A percentile compares a stretch with the other conserved stretches of the same genome.
These are phyloP conservation scores for Metallyticus violacea DNA, from an alignment of 2,888 invertebrate species.

Conservation along the genomic window DNA sequence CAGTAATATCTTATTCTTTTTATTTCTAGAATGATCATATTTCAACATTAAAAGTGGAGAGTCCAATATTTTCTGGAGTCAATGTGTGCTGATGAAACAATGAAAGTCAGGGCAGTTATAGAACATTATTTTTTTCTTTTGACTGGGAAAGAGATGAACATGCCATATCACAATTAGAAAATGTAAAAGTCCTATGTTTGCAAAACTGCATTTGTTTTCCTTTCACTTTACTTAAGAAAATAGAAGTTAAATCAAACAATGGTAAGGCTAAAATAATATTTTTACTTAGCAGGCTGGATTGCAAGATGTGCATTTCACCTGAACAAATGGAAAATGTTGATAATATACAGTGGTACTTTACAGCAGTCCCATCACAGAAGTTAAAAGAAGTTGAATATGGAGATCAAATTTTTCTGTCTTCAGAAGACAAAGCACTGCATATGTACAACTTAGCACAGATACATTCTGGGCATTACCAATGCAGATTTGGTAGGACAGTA, in stretches of 20 bases:
- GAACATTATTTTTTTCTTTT: too few relatives aligned
- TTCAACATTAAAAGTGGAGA: too few relatives aligned
- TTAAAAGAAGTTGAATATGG: conserved; percentile 37
- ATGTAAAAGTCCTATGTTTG: too few relatives aligned
- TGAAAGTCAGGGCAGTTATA: too few relatives aligned
- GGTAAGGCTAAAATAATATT: background rate
- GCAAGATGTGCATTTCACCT: conserved; percentile 56
- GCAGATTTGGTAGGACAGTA: conserved; percentile 49
- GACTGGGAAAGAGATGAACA: too few relatives aligned
- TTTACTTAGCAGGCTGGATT: conserved; percentile 46
- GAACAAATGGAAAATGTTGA: conserved; percentile 43
- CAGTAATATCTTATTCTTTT: too few relatives aligned
- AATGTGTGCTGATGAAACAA: too few relatives aligned
- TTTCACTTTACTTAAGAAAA: too few relatives aligned
- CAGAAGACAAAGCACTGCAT: conserved; percentile 49
- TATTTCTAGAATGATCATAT: too few relatives aligned
- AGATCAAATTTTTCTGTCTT: conserved; percentile 48
- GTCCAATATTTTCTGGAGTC: too few relatives aligned
- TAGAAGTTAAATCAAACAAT: background rate
- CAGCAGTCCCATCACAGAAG: background rate
- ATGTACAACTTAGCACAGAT: conserved; percentile 51
- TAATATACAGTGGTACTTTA: conserved; percentile 51
- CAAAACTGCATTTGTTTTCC: too few relatives aligned
- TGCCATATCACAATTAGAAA: too few relatives aligned
- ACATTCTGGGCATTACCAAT: conserved; percentile 57